These are phyloP conservation scores for Labeo rohita DNA, from an alignment of 2,113 vertebrate species.

Conservation along the genomic window DNA sequence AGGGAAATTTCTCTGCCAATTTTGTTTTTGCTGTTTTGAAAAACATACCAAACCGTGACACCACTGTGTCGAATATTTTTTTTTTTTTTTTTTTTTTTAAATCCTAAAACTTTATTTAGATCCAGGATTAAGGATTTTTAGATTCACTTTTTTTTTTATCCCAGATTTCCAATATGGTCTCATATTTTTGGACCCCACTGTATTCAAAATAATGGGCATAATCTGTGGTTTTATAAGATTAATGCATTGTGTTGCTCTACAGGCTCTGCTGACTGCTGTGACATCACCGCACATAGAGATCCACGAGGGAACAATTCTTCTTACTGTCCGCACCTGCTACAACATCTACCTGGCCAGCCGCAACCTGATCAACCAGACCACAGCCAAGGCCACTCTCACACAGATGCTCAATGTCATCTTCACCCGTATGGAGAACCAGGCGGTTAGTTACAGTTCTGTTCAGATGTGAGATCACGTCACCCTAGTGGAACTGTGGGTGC, in stretches of 20 bases:
- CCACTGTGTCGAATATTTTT: too few relatives aligned
- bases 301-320: conserved; percentile 94
- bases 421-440: conserved; percentile 95
- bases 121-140: too few relatives aligned
- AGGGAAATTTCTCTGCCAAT: too few relatives aligned
- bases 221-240: neutral
- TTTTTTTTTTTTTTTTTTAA: too few relatives aligned
- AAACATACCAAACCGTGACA: too few relatives aligned
- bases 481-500: too few relatives aligned
- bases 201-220: neutral
- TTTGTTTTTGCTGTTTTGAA: too few relatives aligned
- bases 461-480: neutral
- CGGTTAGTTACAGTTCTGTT: conserved; percentile 76
- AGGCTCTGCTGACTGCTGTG: conserved; percentile 95
- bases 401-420: conserved; percentile 99
- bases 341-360: conserved; percentile 99
- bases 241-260: conserved; percentile 39
- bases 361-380: conserved; percentile 99
- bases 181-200: too few relatives aligned
- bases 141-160: too few relatives aligned
- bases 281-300: conserved; percentile 97
- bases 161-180: too few relatives aligned
- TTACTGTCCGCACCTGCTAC: conserved; percentile 96
- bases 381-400: conserved; percentile 95
- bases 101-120: too few relatives aligned